Base-by-base conservation (phyloP, 2,113 vertebrate species). In the Eleginops maclovinus region DNA sequence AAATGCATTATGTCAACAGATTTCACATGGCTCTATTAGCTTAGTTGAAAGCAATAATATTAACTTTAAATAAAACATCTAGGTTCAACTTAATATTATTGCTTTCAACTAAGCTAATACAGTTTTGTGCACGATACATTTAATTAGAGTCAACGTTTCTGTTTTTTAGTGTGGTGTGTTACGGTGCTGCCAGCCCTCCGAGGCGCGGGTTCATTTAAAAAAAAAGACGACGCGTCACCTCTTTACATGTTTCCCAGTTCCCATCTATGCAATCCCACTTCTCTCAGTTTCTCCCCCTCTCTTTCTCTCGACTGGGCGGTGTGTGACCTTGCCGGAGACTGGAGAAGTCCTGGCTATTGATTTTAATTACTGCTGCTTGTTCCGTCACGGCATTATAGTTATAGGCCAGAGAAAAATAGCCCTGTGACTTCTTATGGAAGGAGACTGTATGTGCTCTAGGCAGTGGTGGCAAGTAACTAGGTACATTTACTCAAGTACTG, bases 341-440 rank as follows among this genome's bases (percentile, higher is more conserved):
- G 93, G 76, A 92, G 91, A 94, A 96, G 93, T 97, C 94, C 95
- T 95, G 93, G 93, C 94, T 96, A 98, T 97, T 97, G 96, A 98
- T 98, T 99, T 98, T 98, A 98, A 98, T 98, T 97, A 95, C 92
- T 93, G 94, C 93, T 92, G 94, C 95, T 95, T 94, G 93, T 95
- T 92, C 93, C 93, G 92, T 95, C 94, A 92, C 95, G 95, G 95
- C 88, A 94, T 96, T 95, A 95, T 94, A 94, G 90, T 83, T 92
- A 96, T 94, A 91, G 94, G 94, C 93, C 90, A 93, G 93, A 93
- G 89, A 91, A 94, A 49, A 93, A 94, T 93, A 94, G 95, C 95
- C 93, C 92, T 91, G 91, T 90, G 94, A 90, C 89, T 93, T 95
- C 93, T 93, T 80, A 92, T 90, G 91, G 94, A 94, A 51, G 79